These are phyloP conservation scores for Mnemiopsis leidyi DNA, from an alignment of 37 sponge, comb jelly and placozoan genomes.

Conservation along the genomic window DNA sequence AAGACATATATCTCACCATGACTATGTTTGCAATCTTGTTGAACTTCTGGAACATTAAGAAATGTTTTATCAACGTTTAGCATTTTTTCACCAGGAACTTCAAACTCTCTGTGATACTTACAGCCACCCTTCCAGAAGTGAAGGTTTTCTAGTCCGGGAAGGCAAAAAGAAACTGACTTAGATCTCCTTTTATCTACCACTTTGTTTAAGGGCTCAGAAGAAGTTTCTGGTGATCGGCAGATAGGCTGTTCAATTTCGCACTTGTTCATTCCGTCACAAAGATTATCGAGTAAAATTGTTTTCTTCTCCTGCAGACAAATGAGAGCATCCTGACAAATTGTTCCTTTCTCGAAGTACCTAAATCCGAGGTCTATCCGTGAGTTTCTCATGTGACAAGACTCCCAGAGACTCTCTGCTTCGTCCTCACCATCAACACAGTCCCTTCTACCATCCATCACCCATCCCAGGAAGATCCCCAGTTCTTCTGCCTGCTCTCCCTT, in stretches of 20 bases:
- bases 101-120: no score
- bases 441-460: neutral
- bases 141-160: neutral
- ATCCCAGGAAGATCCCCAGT: neutral
- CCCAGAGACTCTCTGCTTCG: neutral
- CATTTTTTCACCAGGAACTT: no score
- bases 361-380: no score
- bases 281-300: neutral
- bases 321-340: neutral
- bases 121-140: neutral
- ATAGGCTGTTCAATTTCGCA: neutral
- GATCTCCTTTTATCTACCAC: neutral
- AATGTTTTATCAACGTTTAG: neutral
- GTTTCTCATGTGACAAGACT: neutral
- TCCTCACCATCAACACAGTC: neutral
- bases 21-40: neutral
- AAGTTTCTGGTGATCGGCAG: neutral
- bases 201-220: neutral
- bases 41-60: neutral
- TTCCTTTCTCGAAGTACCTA: neutral
- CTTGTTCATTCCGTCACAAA: neutral
- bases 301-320: neutral
- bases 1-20: neutral
- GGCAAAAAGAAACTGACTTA: neutral
- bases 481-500: neutral